These are phyloP conservation scores for Pseudonaja textilis DNA, from an alignment of 2,113 vertebrate species.

Conservation along the genomic window DNA sequence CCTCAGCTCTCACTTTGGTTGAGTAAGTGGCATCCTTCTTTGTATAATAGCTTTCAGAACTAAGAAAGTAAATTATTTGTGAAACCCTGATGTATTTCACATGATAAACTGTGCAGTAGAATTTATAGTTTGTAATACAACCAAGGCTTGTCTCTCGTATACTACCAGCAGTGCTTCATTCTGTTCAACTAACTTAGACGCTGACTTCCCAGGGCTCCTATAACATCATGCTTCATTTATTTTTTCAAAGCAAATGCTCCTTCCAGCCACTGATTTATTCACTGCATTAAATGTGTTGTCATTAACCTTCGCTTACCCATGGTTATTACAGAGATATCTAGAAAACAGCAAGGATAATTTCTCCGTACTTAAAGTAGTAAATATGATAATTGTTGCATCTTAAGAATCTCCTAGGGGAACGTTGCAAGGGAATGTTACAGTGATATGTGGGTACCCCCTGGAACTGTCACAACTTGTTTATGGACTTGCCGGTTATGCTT, in stretches of 20 bases:
- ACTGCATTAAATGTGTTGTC: not conserved
- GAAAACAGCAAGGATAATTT: conserved; percentile 11
- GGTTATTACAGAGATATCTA: not conserved
- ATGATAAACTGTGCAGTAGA: conserved; percentile 17
- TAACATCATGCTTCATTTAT: conserved; percentile 28
- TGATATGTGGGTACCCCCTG: not conserved
- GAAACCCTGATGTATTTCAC: not conserved
- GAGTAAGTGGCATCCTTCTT: not conserved
- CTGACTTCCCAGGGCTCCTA: conserved; percentile 21
- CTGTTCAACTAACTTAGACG: conserved; percentile 2
- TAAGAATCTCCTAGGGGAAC: not conserved
- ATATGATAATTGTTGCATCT: not conserved
- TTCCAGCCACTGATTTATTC: conserved; percentile 37
- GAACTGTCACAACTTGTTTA: not conserved
- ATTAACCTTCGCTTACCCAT: not conserved
- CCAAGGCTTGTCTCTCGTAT: conserved; percentile 8
- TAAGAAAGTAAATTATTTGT: conserved; percentile 1
- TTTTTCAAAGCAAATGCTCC: conserved; percentile 22
- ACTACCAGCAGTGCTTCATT: not conserved
- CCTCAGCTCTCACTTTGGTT: not conserved
- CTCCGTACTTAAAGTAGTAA: conserved; percentile 10
- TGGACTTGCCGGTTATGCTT: not conserved
- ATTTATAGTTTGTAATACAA: conserved; percentile 28
- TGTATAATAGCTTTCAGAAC: not conserved
- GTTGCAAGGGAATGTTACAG: not conserved